Conservation (phyloP, 1,140 invertebrate genomes). For the Drosophila santomea region DNA sequence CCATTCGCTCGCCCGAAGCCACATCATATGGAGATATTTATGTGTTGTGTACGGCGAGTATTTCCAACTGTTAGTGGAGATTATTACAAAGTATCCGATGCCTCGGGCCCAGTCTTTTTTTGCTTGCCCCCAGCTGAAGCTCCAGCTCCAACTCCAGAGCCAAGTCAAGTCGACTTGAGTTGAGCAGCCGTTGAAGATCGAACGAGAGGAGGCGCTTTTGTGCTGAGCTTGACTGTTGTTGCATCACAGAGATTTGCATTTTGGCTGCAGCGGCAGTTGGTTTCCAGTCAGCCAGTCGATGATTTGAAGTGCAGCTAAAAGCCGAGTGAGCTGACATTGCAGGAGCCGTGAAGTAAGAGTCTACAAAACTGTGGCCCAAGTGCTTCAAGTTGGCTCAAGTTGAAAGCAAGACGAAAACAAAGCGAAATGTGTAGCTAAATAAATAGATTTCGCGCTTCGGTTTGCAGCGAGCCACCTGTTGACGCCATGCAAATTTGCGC, state of each 20-base stretch:
- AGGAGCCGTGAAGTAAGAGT: constrained; percentile 17
- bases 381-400: constrained; percentile 61
- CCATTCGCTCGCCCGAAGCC: constrained; percentile 26
- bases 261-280: constrained; percentile 21
- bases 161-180: background rate
- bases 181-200: constrained; percentile 42
- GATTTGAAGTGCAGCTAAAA: constrained; percentile 23
- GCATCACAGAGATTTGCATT: constrained; percentile 57
- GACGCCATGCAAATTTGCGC: constrained; percentile 75
- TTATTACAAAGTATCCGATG: constrained; percentile 71
- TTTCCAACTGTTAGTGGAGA: constrained; percentile 62
- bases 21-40: constrained; percentile 37
- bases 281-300: constrained; percentile 12
- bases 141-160: too few species aligned
- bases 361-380: constrained; percentile 54
- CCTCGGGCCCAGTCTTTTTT: constrained; percentile 42
- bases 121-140: constrained; percentile 38
- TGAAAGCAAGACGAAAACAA: constrained; percentile 41
- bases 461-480: constrained; percentile 69
- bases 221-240: constrained; percentile 68
- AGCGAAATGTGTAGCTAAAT: constrained; percentile 67
- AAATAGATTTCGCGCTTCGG: constrained; percentile 69
- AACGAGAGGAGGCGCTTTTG: constrained; percentile 46
- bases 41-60: constrained; percentile 22
- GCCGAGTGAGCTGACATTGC: constrained; percentile 56